These are phyloP conservation scores for Characodon lateralis DNA, from an alignment of 2,797 vertebrate species.

Conservation along the genomic window DNA sequence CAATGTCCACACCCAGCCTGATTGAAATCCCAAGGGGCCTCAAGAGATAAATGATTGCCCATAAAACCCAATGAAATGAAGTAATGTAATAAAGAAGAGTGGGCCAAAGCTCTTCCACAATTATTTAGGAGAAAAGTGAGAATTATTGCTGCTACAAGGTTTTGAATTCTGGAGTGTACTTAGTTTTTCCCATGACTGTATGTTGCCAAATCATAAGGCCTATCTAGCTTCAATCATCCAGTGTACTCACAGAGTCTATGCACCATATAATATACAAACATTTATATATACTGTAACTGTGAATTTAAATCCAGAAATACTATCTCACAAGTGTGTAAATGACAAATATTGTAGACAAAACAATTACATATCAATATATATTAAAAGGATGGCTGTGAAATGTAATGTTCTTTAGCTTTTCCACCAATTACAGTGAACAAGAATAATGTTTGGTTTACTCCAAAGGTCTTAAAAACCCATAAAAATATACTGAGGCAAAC, in stretches of 20 bases:
- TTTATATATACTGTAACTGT: conserved; percentile 14
- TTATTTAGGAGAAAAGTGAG: background rate
- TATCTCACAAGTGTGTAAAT: conserved; percentile 48
- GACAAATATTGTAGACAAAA: conserved; percentile 52
- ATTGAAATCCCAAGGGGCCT: background rate
- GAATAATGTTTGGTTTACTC: conserved; percentile 46
- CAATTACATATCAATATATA: conserved; percentile 45
- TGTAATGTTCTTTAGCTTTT: conserved; percentile 32
- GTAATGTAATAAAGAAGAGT: background rate
- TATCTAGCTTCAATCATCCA: conserved; percentile 66
- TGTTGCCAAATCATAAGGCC: conserved; percentile 33
- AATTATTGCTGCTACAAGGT: background rate
- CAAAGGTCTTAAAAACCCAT: conserved; percentile 38
- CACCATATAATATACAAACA: conserved; percentile 50
- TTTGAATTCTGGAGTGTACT: background rate
- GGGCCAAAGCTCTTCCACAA: background rate
- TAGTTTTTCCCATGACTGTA: background rate
- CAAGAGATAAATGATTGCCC: background rate
- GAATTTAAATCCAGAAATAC: conserved; percentile 51
- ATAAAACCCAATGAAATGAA: background rate
- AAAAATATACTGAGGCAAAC: conserved; percentile 42
- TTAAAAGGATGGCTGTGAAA: conserved; percentile 43
- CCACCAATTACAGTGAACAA: conserved; percentile 41
- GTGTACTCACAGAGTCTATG: conserved; percentile 78
- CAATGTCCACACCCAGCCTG: background rate